These are phyloP conservation scores for Branchinecta lynchi DNA, from an alignment of 1,140 invertebrate genomes.

Conservation along the genomic window DNA sequence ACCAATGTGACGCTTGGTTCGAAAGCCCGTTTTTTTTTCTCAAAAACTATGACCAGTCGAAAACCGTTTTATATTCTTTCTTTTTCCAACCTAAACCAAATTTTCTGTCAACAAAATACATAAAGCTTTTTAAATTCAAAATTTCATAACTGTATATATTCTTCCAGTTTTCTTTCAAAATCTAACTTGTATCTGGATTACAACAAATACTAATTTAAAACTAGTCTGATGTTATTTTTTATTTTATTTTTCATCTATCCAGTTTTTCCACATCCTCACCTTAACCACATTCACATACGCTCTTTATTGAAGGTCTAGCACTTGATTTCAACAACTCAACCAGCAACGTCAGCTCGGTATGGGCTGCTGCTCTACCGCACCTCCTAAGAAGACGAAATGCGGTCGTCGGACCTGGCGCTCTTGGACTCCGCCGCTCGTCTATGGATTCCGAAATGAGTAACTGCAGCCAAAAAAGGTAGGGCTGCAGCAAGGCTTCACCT, in stretches of 20 bases:
- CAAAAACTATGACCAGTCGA: no score
- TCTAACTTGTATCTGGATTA: not conserved
- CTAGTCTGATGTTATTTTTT: not conserved
- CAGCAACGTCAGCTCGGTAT: constrained; percentile 56
- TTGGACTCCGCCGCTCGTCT: constrained; percentile 39
- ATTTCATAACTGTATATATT: no score
- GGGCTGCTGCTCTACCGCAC: constrained; percentile 71
- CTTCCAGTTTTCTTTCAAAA: not conserved
- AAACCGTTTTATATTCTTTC: no score
- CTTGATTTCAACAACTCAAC: constrained; percentile 63
- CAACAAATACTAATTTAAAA: not conserved
- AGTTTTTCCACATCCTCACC: no score
- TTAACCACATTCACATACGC: constrained; percentile 11
- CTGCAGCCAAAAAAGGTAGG: constrained; percentile 29
- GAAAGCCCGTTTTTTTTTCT: no score
- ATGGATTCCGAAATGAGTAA: constrained; percentile 61
- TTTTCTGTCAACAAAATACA: no score
- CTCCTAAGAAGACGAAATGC: constrained; percentile 65
- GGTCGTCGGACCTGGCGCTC: constrained; percentile 33
- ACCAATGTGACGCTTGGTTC: no score
- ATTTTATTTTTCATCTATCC: constrained; percentile 2
- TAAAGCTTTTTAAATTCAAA: no score
- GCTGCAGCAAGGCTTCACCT: not conserved
- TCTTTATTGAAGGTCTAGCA: constrained; percentile 41
- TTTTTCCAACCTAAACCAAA: no score